Percentiles rank a stretch among this genome's conserved stretches.
Conservation (phyloP, 2,888 invertebrate species). For the Flabesymbios commensalis region DNA sequence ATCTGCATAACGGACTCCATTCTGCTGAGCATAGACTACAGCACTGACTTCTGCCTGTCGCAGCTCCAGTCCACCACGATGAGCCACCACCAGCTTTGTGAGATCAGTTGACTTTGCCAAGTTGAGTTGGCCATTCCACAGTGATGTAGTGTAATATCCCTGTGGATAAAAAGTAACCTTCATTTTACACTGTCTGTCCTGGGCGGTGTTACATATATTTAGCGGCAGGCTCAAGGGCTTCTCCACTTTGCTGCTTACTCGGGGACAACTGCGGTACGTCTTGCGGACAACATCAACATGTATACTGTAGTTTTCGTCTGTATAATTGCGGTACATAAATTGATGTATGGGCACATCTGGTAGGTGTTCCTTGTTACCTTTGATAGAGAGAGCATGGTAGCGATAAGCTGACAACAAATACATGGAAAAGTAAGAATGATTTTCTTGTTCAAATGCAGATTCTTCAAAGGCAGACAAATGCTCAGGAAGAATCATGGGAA, state of each 20-base stretch:
- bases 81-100: conserved; percentile 32
- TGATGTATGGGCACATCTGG: conserved; percentile 35
- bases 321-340: conserved; percentile 61
- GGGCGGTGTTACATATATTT: conserved; percentile 27
- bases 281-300: conserved; percentile 32
- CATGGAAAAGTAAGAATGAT: conserved; percentile 45
- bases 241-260: conserved; percentile 35
- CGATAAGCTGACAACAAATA: conserved; percentile 61
- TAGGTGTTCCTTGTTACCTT: conserved; percentile 12
- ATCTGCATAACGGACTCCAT: conserved; percentile 25
- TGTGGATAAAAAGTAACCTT: conserved; percentile 33
- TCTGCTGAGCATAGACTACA: conserved; percentile 28
- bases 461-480: conserved; percentile 83
- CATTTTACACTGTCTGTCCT: conserved; percentile 33
- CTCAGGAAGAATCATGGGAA: conserved; percentile 93
- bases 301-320: conserved; percentile 45
- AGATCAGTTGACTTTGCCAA: conserved; percentile 32
- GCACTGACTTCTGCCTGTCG: conserved; percentile 29
- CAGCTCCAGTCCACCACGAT: conserved; percentile 32
- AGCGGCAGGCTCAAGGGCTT: conserved; percentile 29
- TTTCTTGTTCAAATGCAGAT: conserved; percentile 66
- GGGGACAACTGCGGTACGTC: conserved; percentile 29
- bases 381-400: conserved; percentile 60
- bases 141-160: conserved; percentile 33
- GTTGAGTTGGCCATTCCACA: conserved; percentile 36